Conservation (phyloP, 2,113 vertebrate genomes). For the Ursus arctos region DNA sequence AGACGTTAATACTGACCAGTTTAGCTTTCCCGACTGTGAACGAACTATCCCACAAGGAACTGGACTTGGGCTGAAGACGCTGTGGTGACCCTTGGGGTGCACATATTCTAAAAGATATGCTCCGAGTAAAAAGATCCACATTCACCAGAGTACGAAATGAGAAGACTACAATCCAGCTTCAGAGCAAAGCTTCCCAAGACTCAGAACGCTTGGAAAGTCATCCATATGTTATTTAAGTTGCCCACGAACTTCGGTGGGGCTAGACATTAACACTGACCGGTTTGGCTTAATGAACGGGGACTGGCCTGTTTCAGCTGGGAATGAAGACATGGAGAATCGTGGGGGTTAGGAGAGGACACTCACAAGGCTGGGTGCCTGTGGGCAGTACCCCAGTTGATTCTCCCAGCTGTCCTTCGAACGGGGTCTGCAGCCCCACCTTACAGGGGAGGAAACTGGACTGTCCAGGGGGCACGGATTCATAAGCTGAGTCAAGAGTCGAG, state of each 20-base stretch:
- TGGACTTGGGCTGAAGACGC: constrained; percentile 74
- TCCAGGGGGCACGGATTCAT: no score
- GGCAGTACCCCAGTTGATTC: rapidly evolving
- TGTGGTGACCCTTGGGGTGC: constrained; percentile 80
- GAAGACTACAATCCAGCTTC: not conserved
- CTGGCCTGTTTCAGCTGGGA: not conserved
- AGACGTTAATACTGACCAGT: constrained; percentile 76
- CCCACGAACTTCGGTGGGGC: not conserved
- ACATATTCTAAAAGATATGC: constrained; percentile 84
- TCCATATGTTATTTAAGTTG: not conserved
- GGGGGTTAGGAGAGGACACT: not conserved
- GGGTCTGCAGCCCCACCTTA: not conserved
- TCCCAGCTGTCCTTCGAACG: rapidly evolving
- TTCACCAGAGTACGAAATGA: constrained; percentile 84
- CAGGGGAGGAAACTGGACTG: not conserved
- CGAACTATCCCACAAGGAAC: constrained; percentile 68
- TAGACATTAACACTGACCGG: not conserved
- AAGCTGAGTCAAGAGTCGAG: not conserved
- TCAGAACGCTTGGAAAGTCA: not conserved
- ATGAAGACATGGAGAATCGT: not conserved
- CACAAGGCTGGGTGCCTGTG: no score
- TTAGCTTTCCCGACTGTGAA: constrained; percentile 75
- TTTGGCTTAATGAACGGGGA: no score
- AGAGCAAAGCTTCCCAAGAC: not conserved
- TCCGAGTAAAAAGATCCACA: constrained; percentile 89